Evolutionary conservation across 2,888 invertebrate species (phyloP).

Genomic region (Caenorhabditis wallacei): DNA sequence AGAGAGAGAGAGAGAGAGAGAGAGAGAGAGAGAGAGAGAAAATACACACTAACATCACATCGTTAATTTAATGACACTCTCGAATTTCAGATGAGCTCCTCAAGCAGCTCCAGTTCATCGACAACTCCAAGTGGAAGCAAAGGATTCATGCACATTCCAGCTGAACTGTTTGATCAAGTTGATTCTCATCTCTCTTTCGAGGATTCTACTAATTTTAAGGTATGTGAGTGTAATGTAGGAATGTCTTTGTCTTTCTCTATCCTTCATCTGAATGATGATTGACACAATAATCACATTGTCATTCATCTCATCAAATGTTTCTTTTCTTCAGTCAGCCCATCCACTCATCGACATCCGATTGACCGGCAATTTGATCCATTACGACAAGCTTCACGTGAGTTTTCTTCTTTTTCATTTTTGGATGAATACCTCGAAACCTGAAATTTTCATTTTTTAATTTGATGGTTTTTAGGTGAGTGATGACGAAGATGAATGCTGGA

Average conservation of each 20-base stretch:
- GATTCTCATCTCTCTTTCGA: constrained; percentile 71
- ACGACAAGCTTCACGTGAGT: constrained; percentile 62
- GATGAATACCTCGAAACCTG: background rate
- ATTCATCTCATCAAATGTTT: constrained; percentile 16
- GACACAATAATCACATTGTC: constrained; percentile 25
- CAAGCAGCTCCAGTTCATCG: constrained; percentile 21
- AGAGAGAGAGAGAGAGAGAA: too few species aligned
- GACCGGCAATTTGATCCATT: constrained; percentile 47
- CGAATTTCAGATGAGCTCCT: constrained; percentile 61
- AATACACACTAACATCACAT: constrained; percentile 34
- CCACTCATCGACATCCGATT: constrained; percentile 53
- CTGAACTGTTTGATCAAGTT: constrained; percentile 69
- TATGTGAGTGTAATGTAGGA: constrained; percentile 38
- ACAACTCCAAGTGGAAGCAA: constrained; percentile 34
- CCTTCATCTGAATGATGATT: constrained; percentile 19
- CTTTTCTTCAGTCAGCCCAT: constrained; percentile 40
- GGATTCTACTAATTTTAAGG: constrained; percentile 74
- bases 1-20: too few species aligned
- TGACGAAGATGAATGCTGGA: constrained; percentile 66
- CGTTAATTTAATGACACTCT: constrained; percentile 56
- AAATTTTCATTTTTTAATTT: background rate
- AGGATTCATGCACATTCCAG: constrained; percentile 67
- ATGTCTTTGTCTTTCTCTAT: background rate
- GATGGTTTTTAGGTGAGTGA: constrained; percentile 65
- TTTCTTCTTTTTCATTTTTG: background rate